phyloP scores from a whole-genome alignment of 1,140 invertebrate species.

The Drosophila micromelanica region DNA sequence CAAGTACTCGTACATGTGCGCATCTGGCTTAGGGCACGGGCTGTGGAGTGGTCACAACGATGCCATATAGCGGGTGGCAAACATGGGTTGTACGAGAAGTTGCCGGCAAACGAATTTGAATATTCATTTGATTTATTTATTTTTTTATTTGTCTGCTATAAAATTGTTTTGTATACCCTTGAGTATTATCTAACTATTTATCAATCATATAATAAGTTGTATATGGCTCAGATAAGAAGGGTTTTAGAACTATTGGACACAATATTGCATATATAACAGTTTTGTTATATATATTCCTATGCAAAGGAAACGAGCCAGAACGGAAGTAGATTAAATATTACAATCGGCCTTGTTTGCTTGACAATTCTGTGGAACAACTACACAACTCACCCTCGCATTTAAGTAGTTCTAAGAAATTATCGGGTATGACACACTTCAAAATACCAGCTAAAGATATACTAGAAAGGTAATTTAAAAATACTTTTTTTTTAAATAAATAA shows the following conservation, averaged over 20 bases:
- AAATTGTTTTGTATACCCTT: background rate
- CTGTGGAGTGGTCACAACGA: constrained; percentile 41
- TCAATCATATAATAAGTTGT: background rate
- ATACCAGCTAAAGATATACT: background rate
- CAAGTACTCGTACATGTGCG: constrained; percentile 54
- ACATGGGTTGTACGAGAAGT: constrained; percentile 39
- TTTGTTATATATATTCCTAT: background rate
- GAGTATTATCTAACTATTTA: constrained; percentile 8
- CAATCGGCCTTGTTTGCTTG: too few species aligned
- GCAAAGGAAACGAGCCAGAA: background rate
- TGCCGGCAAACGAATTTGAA: background rate
- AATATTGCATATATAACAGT: background rate
- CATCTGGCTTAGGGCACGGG: constrained; percentile 66
- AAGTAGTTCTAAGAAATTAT: constrained; percentile 30
- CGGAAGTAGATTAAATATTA: background rate
- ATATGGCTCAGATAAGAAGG: constrained; percentile 25
- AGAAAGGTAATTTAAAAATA: too few species aligned
- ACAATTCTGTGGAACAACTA: background rate
- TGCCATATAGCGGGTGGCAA: constrained; percentile 49
- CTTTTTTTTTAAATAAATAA: too few species aligned
- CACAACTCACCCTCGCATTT: constrained; percentile 14
- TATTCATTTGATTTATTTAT: background rate
- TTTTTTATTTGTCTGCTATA: background rate
- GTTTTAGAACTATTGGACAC: constrained; percentile 1
- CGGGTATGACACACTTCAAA: background rate